Evolutionary conservation across 2,888 invertebrate species (phyloP), one percentile per base, ranked within the genome.

Genomic region (Xanthia togata): DNA sequence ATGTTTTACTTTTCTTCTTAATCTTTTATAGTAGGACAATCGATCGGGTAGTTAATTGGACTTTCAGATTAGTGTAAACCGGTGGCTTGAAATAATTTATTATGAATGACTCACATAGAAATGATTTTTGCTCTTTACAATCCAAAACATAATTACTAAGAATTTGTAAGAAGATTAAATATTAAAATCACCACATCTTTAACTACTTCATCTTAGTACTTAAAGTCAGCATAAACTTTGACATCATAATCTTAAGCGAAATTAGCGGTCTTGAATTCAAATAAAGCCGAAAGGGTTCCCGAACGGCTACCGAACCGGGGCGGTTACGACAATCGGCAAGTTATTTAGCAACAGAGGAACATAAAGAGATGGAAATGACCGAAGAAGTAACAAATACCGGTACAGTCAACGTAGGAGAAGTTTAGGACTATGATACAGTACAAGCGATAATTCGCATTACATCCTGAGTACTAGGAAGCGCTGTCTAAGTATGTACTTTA

Each of bases 311-410:
- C 65, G 53, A 70, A 78, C 50, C 38, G 57, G 68, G 35, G 41
- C 62, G 73, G 84, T 87, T 76, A 80, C 77, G 84, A 80, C 77
- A 76, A 78, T 73, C 35, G 62, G 41, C 80, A 62, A 80, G 73
- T 86, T 80, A 79, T 84, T 86, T 80, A 77, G 68, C 62, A 75
- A 75, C 72, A 23, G 26, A 73, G 74, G 17, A 62, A 86, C 67
- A 73, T 87, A 84, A 84, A 87, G 67, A 78, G 84, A 87, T 87
- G 84, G 77, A 78, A 87, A 84, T 87, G 84, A 86, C 87, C 59
- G 6, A 67, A 86, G 64, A 65, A 79, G 75, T 65, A 78, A 84
- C 87, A 75, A 84, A 87, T 80, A 76, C 81, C 81, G 50, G 84
- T 80, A 80, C 71, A 73, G 73, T 65, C 78, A 47, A 74, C 70